These are phyloP conservation scores for Hemistola chrysoprasaria DNA, from an alignment of 2,888 invertebrate genomes.

Conservation along the genomic window DNA sequence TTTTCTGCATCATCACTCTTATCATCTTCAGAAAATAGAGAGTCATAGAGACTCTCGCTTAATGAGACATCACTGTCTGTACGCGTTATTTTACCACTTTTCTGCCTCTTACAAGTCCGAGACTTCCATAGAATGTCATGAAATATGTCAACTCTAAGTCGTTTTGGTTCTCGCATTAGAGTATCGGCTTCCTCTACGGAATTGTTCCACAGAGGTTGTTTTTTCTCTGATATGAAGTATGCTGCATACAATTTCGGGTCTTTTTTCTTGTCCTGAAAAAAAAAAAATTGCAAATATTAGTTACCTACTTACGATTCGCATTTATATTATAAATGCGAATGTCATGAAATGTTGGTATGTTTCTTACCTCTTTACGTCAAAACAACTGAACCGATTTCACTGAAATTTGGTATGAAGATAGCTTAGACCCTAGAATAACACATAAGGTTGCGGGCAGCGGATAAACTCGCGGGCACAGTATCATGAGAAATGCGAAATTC, in stretches of 20 bases:
- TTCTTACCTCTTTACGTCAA: too few relatives aligned
- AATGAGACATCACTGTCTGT: slow-evolving; percentile 71
- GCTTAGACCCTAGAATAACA: too few relatives aligned
- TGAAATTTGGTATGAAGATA: too few relatives aligned
- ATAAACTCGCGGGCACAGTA: too few relatives aligned
- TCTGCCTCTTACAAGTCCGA: slow-evolving; percentile 46
- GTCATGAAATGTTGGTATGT: too few relatives aligned
- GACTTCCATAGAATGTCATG: slow-evolving; percentile 56
- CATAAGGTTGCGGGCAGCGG: too few relatives aligned
- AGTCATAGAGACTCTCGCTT: slow-evolving; percentile 74
- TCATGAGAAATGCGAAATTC: too few relatives aligned
- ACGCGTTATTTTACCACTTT: slow-evolving; percentile 58
- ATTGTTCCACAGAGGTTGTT: slow-evolving; percentile 84
- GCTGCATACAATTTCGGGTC: slow-evolving; percentile 77
- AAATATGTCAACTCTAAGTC: slow-evolving; percentile 81
- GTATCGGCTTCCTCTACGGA: slow-evolving; percentile 90
- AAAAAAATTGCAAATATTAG: slow-evolving; percentile 16
- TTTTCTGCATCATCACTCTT: slow-evolving; percentile 54
- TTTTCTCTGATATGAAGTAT: slow-evolving; percentile 77
- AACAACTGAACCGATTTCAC: too few relatives aligned
- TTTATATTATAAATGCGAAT: too few relatives aligned
- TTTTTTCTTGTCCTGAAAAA: slow-evolving; percentile 76
- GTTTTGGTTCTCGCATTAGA: slow-evolving; percentile 78
- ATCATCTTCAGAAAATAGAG: slow-evolving; percentile 69
- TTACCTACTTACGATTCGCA: too few relatives aligned